phyloP scores from a whole-genome alignment of 2,113 vertebrate species.

The Accipiter virgatus region DNA sequence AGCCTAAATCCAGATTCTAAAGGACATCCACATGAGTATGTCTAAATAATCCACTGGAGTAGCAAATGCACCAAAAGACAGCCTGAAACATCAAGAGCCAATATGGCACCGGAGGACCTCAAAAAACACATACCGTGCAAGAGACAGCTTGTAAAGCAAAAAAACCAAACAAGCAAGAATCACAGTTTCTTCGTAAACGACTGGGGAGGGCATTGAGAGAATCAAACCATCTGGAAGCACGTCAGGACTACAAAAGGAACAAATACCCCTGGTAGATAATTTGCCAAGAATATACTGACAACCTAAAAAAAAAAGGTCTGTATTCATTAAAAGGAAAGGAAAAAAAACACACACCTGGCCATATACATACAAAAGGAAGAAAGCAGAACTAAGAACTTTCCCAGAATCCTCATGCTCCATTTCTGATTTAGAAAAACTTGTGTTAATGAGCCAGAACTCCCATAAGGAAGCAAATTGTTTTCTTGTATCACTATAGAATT shows the following conservation, averaged over 20 bases:
- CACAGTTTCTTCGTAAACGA: not conserved
- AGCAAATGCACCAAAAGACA: not conserved
- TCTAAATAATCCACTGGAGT: not conserved
- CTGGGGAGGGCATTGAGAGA: not conserved
- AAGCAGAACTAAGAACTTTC: not conserved
- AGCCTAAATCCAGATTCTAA: not conserved
- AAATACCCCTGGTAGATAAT: not conserved
- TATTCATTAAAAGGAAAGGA: not conserved
- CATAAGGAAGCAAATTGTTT: not conserved
- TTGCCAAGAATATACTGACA: not conserved
- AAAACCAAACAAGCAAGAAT: not conserved
- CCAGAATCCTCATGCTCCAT: not conserved
- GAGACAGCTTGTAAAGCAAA: not conserved
- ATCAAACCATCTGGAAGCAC: not conserved
- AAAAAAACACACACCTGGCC: too few species aligned
- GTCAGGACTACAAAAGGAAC: not conserved
- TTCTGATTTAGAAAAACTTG: not conserved
- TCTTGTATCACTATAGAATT: not conserved
- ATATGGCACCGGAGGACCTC: accelerated
- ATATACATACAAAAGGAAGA: not conserved
- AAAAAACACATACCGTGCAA: accelerated
- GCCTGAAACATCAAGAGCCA: not conserved
- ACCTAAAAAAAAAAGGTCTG: not conserved
- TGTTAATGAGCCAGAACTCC: not conserved
- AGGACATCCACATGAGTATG: not conserved